Evolutionary conservation across 1,140 invertebrate genomes (phyloP), one percentile per base, ranked within the genome.

Genomic region (Papilio glaucus): DNA sequence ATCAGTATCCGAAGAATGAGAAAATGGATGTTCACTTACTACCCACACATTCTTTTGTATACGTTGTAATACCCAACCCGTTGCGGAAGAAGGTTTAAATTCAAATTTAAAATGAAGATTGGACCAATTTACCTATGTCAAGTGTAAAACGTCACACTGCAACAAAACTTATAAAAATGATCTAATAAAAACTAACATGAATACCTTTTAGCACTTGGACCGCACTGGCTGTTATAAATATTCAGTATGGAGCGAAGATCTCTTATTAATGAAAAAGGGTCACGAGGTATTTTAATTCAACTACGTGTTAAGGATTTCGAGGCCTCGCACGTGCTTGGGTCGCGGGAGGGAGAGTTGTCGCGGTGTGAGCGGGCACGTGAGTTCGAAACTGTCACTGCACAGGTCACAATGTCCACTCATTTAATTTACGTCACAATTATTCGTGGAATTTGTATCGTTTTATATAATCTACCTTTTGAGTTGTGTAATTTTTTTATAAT

Each of bases 261-360:
- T 92, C 90, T 86, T 92, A 91, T 90, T 92, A 92, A 92, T 92
- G 90, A 91, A 90, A 92, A 92, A 90, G 90, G 90, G 89, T 92
- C 89, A 88, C 85, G 79, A 88, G 90, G 88, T 89, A 92, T 92
- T 92, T 92, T 92, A 92, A 91, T 91, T 92, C 89, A 92, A 92
- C 88, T 92, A 90, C 90, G 89, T 92, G 90, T 87, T 88, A 85
- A 88, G 90, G 88, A 86, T 90, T 85, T 86, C 75, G 77, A 71
- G 49, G 83, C 76, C 74, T 75, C 69, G 80, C 76, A 82, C 82
- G 84, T 79, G 73, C 79, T 68, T 78, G 76, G 73, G 74, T 79
- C 70, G 69, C 68, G 75, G 69, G 71, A 39, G 71, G 79, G 68
- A 74, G 37, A 61, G 74, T 72, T 67, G 67, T 72, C 67, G 72